phyloP scores from a whole-genome alignment of 2,113 vertebrate genomes.

The Phyllostomus hastatus region DNA sequence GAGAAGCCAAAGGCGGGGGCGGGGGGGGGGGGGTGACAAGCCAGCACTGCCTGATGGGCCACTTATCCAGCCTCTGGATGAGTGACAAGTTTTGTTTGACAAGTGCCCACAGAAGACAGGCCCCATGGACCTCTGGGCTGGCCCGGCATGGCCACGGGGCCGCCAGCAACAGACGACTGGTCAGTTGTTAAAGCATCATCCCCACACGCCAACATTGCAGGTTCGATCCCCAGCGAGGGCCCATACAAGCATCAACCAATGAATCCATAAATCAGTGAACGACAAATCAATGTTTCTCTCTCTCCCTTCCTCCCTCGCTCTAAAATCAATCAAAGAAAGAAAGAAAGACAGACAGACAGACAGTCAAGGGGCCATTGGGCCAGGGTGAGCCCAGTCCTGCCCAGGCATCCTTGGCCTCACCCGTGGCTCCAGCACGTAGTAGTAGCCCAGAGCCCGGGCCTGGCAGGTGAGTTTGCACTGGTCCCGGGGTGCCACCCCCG shows the following conservation, averaged over 20 bases:
- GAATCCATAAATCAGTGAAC: too few relatives aligned
- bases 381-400: fast-evolving
- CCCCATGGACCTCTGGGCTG: neutral
- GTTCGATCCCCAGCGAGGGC: too few relatives aligned
- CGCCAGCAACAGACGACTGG: neutral
- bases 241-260: too few relatives aligned
- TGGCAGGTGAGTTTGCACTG: conserved; percentile 83
- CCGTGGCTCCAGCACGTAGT: conserved; percentile 77
- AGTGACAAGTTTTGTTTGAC: neutral
- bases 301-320: too few relatives aligned
- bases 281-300: too few relatives aligned
- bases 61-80: neutral
- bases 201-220: too few relatives aligned
- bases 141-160: neutral
- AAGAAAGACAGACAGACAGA: too few relatives aligned
- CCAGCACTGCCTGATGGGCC: neutral
- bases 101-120: neutral
- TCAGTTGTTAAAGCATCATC: too few relatives aligned
- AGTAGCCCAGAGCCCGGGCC: conserved; percentile 78
- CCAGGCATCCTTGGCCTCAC: conserved; percentile 56
- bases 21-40: too few relatives aligned
- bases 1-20: neutral
- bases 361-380: fast-evolving
- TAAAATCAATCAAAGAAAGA: too few relatives aligned
- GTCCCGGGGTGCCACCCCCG: conserved; percentile 72